Evolutionary conservation across 64 coral and sea anemone species (phyloP), one percentile per base, ranked within the genome.

Genomic region (Montipora capricornis): DNA sequence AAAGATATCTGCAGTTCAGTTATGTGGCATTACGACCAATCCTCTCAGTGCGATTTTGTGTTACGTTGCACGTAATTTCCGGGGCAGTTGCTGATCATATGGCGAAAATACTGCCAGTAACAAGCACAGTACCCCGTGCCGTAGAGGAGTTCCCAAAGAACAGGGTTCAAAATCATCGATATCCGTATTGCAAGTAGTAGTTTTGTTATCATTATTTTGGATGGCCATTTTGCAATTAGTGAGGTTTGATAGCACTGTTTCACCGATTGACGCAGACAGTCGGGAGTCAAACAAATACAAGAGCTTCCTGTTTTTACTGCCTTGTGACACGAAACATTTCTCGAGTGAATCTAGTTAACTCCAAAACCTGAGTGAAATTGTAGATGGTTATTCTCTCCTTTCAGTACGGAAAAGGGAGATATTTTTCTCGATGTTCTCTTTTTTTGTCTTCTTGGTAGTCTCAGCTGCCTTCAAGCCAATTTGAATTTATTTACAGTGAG

Each of bases 281-380:
- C 12, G 58, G 55, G 55, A 62, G 26, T 14, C 76, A 4, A 11
- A 44, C 80, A 17, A 22, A 82, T 62, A 15, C 80, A 12, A 45
- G 58, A 82, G 47, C 64, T 82, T 82, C 80, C 80, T 82, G 80
- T 62, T 82, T 45, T 61, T 44, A 62, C 55, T 44, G 4, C 29
- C 24, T 17, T 71, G 20, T 24, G 80, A 82, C 80, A 82, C 80
- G 80, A 66, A 45, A 64, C 24, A 79, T n/a, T 7, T 55, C 79
- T 58, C 48, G 50, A 20, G 19, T 20, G 17, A 20, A 8, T 64
- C 26, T 37, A 11, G 11, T 45, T 64, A 44, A 47, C 4, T 46
- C 22, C 26, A 67, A 37, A 26, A 10, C 2, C 4, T 20, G 51
- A 79, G 9, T 24, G 24, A 66, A 47, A 66, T 19, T 11, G 26